phyloP scores from a whole-genome alignment of 2,797 vertebrate genomes.

The Ceyx erithaca region DNA sequence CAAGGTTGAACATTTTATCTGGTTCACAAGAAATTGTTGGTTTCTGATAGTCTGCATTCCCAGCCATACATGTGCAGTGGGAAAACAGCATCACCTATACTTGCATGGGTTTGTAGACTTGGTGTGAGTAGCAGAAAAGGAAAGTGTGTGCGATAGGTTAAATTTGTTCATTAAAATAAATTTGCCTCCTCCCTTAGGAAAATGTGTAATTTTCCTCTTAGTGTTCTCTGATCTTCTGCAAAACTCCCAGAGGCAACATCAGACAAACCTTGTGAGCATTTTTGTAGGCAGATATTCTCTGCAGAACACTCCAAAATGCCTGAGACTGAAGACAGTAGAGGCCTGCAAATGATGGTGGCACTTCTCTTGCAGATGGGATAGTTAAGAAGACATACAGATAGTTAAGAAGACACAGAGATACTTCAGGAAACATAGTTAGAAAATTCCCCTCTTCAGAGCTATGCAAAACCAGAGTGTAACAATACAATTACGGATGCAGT shows the following conservation, averaged over 20 bases:
- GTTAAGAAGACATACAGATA: not conserved
- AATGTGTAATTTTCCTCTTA: not conserved
- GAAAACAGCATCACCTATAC: not conserved
- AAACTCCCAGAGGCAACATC: not conserved
- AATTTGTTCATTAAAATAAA: not conserved
- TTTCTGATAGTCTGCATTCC: not conserved
- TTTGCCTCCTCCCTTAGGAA: not conserved
- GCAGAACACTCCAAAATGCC: not conserved
- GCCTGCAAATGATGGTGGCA: not conserved
- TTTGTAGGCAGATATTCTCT: not conserved
- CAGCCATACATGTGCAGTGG: not conserved
- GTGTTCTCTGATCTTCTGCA: not conserved
- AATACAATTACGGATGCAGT: not conserved
- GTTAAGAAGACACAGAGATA: too few relatives aligned
- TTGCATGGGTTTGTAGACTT: not conserved
- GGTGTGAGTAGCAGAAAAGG: not conserved
- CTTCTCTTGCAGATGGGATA: not conserved
- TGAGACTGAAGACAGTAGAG: not conserved
- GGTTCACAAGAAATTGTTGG: not conserved
- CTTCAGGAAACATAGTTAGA: not conserved
- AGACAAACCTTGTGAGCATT: not conserved
- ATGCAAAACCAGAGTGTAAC: not conserved
- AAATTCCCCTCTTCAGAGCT: not conserved
- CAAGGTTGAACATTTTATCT: accelerated
- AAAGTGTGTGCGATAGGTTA: not conserved